Evolutionary conservation across 1,140 invertebrate species (phyloP).

Genomic region (Diuraphis noxia): DNA sequence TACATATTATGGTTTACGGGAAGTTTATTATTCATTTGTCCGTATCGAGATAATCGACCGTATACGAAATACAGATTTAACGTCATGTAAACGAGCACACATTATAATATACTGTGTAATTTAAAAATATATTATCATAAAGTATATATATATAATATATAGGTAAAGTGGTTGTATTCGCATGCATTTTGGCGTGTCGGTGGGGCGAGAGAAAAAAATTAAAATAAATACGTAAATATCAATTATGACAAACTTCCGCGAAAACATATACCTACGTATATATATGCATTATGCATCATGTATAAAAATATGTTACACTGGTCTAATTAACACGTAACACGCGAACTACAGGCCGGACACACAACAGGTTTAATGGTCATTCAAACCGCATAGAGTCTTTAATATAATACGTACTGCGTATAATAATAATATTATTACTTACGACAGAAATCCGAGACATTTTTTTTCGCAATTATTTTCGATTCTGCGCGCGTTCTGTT

Average conservation of each 20-base stretch:
- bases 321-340: slow-evolving; percentile 21
- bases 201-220: neutral
- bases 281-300: neutral
- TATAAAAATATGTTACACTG: neutral
- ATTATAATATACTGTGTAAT: neutral
- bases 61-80: slow-evolving; percentile 13
- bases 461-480: neutral
- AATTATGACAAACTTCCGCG: neutral
- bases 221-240: neutral
- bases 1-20: neutral
- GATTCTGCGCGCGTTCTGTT: neutral
- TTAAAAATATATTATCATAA: neutral
- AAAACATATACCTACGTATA: neutral
- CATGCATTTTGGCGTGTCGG: neutral
- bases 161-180: too few species aligned
- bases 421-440: neutral
- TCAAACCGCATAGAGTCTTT: neutral
- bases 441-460: neutral
- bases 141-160: too few species aligned
- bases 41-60: neutral
- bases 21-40: neutral
- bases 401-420: neutral
- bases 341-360: neutral
- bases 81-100: neutral
- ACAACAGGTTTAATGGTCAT: neutral